Evolutionary conservation across 2,888 invertebrate species (phyloP).

Genomic region (Arctia plantaginis): DNA sequence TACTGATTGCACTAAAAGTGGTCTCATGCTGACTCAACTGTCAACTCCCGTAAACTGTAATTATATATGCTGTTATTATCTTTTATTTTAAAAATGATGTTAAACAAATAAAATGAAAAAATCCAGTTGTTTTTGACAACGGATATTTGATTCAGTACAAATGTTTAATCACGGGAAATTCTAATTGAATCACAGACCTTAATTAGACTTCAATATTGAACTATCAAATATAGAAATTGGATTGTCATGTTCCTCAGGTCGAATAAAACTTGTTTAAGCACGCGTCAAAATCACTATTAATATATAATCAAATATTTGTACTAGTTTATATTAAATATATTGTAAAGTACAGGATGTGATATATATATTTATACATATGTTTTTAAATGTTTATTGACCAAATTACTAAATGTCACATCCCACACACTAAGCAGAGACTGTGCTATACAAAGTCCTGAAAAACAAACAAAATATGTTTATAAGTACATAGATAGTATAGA

Average conservation of each 20-base stretch:
- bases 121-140: conserved; percentile 17
- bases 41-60: no score
- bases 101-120: background rate
- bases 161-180: conserved; percentile 9
- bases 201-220: conserved; percentile 25
- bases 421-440: no score
- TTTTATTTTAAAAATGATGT: background rate
- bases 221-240: conserved; percentile 28
- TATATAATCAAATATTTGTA: background rate
- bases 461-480: no score
- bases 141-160: conserved; percentile 8
- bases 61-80: no score
- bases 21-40: no score
- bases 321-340: background rate
- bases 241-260: conserved; percentile 20
- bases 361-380: background rate
- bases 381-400: background rate
- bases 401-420: no score
- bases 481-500: no score
- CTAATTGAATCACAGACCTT: conserved; percentile 11
- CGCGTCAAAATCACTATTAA: conserved; percentile 7
- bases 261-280: conserved; percentile 14
- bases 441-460: no score
- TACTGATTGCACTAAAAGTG: no score
- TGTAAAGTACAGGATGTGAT: background rate